phyloP scores from a whole-genome alignment of 30 jellyfish, hydroid and myxozoan genomes.

The Calvadosia cruxmelitensis region DNA sequence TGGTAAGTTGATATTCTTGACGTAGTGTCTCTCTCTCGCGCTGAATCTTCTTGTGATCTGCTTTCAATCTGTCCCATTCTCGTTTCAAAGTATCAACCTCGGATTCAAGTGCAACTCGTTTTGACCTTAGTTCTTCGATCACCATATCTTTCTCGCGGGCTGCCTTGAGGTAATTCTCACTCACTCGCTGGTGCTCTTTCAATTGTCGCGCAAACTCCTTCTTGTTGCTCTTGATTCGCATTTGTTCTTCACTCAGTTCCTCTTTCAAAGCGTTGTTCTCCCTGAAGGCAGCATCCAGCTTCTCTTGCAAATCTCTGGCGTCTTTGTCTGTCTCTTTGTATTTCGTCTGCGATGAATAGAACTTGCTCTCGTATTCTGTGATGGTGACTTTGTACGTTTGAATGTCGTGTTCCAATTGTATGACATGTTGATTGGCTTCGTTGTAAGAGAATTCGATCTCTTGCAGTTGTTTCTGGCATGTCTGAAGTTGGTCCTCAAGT shows the following conservation, averaged over 20 bases:
- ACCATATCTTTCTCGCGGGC: slow-evolving; percentile 59
- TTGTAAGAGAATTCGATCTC: slow-evolving; percentile 41
- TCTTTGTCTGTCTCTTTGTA: slow-evolving; percentile 48
- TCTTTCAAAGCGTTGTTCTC: slow-evolving; percentile 50
- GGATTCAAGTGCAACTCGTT: slow-evolving; percentile 63
- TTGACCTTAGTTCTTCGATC: slow-evolving; percentile 70
- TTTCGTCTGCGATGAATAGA: slow-evolving; percentile 34
- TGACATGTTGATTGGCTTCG: slow-evolving; percentile 20
- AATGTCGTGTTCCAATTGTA: slow-evolving; percentile 44
- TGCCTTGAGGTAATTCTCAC: slow-evolving; percentile 46
- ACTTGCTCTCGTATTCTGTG: slow-evolving; percentile 42
- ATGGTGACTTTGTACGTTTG: slow-evolving; percentile 38
- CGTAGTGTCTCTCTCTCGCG: slow-evolving; percentile 70
- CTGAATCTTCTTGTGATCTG: slow-evolving; percentile 86
- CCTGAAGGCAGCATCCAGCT: slow-evolving; percentile 43
- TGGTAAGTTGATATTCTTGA: slow-evolving; percentile 49
- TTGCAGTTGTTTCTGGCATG: slow-evolving; percentile 29
- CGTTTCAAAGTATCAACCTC: slow-evolving; percentile 82
- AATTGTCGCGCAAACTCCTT: slow-evolving; percentile 74
- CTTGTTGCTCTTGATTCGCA: slow-evolving; percentile 49
- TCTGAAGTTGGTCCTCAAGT: slow-evolving; percentile 54
- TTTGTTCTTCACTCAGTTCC: slow-evolving; percentile 71
- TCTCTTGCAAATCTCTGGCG: slow-evolving; percentile 52
- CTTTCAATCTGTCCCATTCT: slow-evolving; percentile 76
- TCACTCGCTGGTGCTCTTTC: slow-evolving; percentile 67